Base-by-base conservation (phyloP, 2,888 invertebrate genomes). In the Coleophora deauratella region DNA sequence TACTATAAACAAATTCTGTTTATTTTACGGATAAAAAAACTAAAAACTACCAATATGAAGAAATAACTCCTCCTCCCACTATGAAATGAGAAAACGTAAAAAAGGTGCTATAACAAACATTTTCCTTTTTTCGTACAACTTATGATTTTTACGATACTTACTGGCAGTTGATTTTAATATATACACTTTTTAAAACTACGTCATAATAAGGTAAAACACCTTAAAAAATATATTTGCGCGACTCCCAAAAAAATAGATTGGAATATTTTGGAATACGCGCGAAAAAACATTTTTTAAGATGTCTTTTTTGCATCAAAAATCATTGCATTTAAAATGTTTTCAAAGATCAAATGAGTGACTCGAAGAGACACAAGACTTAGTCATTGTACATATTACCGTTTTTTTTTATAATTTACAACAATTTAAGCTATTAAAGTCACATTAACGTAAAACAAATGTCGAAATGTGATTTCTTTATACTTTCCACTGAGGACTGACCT, bases 11-110 rank as follows among this genome's bases (percentile, higher is more conserved):
- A 70, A 70, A 66, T 59, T 61, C 59, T 71, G 48, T 62, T 58
- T 65, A 70, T 75, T 71, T 76, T 72, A 74, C 59, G 66, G 69
- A 77, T 78, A 69, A 78, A 81, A 79, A 75, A 81, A 79, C 77
- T 77, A 77, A 69, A 74, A 76, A 69, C 79, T 80, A 81, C 59
- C 57, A 63, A 68, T 62, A 66, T 63, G 63, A 67, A 64, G 58
- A 66, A 65, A 60, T 52, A 52, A 47, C n/a, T 49, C 50, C 49
- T 51, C 54, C 63, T 59, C 57, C 60, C 54, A 51, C 57, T 61
- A 57, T 54, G 57, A 58, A 55, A 64, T 58, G 47, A 50, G 52
- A 57, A 62, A 57, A 55, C 51, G 54, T 61, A 65, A 53, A 53
- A 60, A 66, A 62, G 45, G 50, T 53, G 55, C 31, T 47, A 53